Percentiles rank a stretch among this genome's conserved stretches.
Conservation (phyloP, 92 coral and sea anemone genomes). For the Bergia sp. region DNA sequence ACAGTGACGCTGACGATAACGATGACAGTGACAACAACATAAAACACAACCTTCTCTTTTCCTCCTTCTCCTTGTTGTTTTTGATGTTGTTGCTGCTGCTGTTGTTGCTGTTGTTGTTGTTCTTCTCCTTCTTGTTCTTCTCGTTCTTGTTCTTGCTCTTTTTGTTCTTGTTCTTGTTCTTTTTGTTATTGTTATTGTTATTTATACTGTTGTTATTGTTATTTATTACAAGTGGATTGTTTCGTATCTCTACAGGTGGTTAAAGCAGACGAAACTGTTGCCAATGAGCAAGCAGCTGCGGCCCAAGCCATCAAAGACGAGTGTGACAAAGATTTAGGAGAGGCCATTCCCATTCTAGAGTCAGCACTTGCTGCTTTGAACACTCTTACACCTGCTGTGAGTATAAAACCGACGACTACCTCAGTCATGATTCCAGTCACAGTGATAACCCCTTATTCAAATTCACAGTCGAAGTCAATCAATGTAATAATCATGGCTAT, state of each 20-base stretch:
- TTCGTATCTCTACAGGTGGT: conserved; percentile 67
- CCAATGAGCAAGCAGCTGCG: conserved; percentile 97
- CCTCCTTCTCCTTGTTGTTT: not conserved
- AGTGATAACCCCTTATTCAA: not conserved
- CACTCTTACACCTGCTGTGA: conserved; percentile 92
- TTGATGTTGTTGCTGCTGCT: not conserved
- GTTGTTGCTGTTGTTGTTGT: too few species aligned
- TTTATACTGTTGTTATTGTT: too few species aligned
- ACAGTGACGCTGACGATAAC: too few species aligned
- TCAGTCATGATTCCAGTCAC: not conserved
- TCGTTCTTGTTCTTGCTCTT: too few species aligned
- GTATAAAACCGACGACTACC: conserved; percentile 6
- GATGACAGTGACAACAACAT: too few species aligned
- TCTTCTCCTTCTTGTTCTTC: too few species aligned
- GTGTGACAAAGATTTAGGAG: conserved; percentile 94
- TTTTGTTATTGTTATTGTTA: too few species aligned
- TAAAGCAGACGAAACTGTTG: conserved; percentile 98
- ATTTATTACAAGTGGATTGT: not conserved
- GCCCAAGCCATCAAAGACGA: conserved; percentile 99
- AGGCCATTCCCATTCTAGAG: conserved; percentile 96
- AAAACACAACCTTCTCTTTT: too few species aligned
- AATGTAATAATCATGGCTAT: not conserved
- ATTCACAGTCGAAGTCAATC: not conserved
- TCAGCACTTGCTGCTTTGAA: conserved; percentile 95
- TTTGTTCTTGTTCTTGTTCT: too few species aligned